Conservation (phyloP, 2,113 vertebrate species). For the Mustela lutreola region DNA sequence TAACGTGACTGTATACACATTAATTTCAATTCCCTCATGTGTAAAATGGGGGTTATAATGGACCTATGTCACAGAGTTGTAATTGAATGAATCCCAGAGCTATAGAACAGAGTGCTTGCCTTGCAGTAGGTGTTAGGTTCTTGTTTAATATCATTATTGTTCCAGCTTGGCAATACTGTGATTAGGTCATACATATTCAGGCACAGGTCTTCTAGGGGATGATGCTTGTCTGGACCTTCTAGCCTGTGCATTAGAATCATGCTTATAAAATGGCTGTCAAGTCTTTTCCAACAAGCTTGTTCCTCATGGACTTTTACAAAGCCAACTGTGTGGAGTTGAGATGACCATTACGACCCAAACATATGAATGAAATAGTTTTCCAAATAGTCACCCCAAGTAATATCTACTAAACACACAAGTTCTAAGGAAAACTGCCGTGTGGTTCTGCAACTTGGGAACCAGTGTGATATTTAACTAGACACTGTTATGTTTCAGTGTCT, state of each 20-base stretch:
- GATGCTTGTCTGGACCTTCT: not conserved
- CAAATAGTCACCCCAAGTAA: not conserved
- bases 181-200: not conserved
- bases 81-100: not conserved
- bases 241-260: not conserved
- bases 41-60: not conserved
- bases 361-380: not conserved
- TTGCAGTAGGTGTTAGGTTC: not conserved
- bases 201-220: not conserved
- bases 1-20: not conserved
- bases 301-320: not conserved
- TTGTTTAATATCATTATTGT: not conserved
- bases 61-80: not conserved
- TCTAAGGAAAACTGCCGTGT: not conserved
- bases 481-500: not conserved
- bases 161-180: not conserved
- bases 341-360: not conserved
- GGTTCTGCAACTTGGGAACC: not conserved
- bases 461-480: too few relatives aligned
- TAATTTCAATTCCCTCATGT: not conserved
- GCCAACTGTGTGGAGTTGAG: not conserved
- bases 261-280: not conserved
- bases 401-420: not conserved
- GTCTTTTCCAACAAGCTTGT: fast-evolving
- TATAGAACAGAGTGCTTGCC: not conserved